phyloP scores from a whole-genome alignment of 2,888 invertebrate genomes.

The Autographa pulchrina region DNA sequence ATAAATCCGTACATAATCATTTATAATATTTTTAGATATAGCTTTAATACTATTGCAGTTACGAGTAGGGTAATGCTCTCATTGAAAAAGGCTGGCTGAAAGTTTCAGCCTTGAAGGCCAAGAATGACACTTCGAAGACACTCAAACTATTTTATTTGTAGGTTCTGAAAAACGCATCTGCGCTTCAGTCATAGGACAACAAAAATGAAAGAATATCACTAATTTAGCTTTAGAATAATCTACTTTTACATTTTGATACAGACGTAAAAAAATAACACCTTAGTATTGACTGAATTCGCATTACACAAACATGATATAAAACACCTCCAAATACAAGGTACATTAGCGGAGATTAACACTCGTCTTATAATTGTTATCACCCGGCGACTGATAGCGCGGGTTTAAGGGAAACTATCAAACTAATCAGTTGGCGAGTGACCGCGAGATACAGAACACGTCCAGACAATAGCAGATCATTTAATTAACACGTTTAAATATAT shows the following conservation, averaged over 20 bases:
- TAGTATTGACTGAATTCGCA: not conserved
- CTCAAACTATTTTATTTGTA: too few species aligned
- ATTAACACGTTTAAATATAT: conserved; percentile 16
- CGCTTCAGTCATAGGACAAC: too few species aligned
- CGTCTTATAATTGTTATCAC: conserved; percentile 41
- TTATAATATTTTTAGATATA: not conserved
- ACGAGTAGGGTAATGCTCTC: too few species aligned
- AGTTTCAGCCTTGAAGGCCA: too few species aligned
- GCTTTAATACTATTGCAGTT: too few species aligned
- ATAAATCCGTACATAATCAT: not conserved
- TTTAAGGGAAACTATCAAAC: conserved; percentile 35
- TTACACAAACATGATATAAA: not conserved
- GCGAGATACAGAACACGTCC: conserved; percentile 30
- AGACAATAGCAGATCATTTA: not conserved
- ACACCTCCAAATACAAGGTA: not conserved
- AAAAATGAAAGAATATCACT: too few species aligned
- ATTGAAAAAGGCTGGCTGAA: not conserved
- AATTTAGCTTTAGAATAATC: too few species aligned
- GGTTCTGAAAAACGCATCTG: too few species aligned
- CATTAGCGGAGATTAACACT: conserved; percentile 37
- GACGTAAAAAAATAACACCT: too few species aligned
- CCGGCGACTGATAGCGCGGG: conserved; percentile 50
- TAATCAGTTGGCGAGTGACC: conserved; percentile 56
- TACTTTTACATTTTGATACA: too few species aligned
- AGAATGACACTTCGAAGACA: too few species aligned